Conservation (phyloP, 2,797 vertebrate genomes). For the Chelmon rostratus region DNA sequence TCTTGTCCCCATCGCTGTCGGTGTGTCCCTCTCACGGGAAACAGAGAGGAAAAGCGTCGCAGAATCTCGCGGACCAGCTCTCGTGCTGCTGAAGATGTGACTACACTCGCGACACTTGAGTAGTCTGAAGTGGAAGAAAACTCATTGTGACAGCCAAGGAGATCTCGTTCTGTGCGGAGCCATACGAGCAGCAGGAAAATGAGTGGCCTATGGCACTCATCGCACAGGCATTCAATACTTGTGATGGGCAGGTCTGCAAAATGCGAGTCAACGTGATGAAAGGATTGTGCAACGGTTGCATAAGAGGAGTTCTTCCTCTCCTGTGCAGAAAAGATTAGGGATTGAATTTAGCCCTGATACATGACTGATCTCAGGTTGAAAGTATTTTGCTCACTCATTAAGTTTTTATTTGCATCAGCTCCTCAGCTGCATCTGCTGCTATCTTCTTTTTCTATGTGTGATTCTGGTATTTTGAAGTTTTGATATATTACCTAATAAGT, state of each 20-base stretch:
- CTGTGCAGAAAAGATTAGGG: slow-evolving; percentile 17
- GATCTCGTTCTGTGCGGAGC: slow-evolving; percentile 42
- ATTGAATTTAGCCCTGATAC: slow-evolving; percentile 16
- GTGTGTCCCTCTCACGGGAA: not conserved
- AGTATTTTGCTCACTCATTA: slow-evolving; percentile 8
- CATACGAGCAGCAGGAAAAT: slow-evolving; percentile 35
- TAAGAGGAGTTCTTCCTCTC: slow-evolving; percentile 22
- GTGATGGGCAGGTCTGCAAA: slow-evolving; percentile 50
- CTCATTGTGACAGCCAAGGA: slow-evolving; percentile 36
- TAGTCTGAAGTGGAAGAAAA: slow-evolving; percentile 39
- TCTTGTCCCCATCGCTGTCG: not conserved
- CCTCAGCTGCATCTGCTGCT: not conserved
- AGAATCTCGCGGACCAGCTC: slow-evolving; percentile 8
- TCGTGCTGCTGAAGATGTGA: not conserved
- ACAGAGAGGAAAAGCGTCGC: slow-evolving; percentile 10
- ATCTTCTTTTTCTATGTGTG: not conserved
- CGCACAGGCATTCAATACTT: slow-evolving; percentile 34
- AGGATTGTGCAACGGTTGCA: slow-evolving; percentile 57
- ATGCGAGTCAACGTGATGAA: slow-evolving; percentile 54
- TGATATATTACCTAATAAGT: not conserved
- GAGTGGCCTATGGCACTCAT: slow-evolving; percentile 41
- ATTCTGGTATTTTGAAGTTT: not conserved
- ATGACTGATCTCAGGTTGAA: slow-evolving; percentile 19
- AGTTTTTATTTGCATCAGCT: slow-evolving; percentile 3
- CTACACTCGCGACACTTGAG: not conserved